Base-by-base conservation (phyloP, 2,113 vertebrate genomes). In the Neotragus pygmaeus region DNA sequence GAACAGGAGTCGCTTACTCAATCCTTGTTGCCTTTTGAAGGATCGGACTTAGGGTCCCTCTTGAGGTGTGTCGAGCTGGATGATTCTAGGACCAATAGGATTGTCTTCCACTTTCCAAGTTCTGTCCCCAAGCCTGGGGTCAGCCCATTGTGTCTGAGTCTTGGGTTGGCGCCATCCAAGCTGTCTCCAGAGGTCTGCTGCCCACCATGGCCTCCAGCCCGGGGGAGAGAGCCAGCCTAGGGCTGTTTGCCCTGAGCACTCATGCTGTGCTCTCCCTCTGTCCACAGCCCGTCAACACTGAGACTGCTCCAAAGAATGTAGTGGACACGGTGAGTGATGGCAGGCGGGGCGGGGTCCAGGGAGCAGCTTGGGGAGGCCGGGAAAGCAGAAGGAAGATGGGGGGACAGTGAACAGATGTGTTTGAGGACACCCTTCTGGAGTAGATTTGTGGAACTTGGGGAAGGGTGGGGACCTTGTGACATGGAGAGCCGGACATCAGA, bases 261-360 rank as follows among this genome's bases (percentile, higher is more conserved):
- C 82, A 96, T 8, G 0, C n/a, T n/a, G 25, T 90, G 39, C 49
- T 95, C 49, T 81, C 45, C 9, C 49, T 97, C 57, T 95, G 55
- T 94, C 93, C 78, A 23, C 91, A 98, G 98, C 97, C 98, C 49
- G 45, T 98, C 93, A 45, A 94, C 77, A 13, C 94, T 0, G 97
- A 98, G 77, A 96, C 28, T 2, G 8, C 78, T 1, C 94, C 36
- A 0, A 98, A 98, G 97, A 96, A 98, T 98, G 98, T 98, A 98
- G 95, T 96, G 58, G 92, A 96, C 43, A 53, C 30, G 88, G 98
- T 98, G 86, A 98, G 98, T 98, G 94, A 43, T 21, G 4, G 36
- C 3, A 5, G 70, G 43, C 0, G 2, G 25, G 87, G 21, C 0
- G 0, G 58, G 47, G 55, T 39, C 21, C 0, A 21, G 45, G 77